Evolutionary conservation across 1,140 invertebrate species (phyloP), one percentile per base, ranked within the genome.

Genomic region (Ceratitis capitata): DNA sequence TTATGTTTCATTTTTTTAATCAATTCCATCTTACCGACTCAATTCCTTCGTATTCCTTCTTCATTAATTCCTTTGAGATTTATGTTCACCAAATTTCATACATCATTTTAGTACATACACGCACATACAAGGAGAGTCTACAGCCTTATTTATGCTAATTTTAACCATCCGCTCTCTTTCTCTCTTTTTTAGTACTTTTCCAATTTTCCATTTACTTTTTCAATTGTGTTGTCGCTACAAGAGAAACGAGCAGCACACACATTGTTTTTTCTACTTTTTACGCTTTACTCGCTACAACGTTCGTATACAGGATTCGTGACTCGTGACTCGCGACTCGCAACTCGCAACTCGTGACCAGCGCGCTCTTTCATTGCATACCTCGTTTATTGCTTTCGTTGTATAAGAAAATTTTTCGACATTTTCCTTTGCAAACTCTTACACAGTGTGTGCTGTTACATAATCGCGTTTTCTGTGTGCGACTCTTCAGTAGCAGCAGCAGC

Each of bases 311-410:
- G n/a, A 26, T n/a, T 69, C 64, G 64, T 69, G 64, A 39, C 64
- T 35, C 35, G n/a, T n/a, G n/a, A n/a, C n/a, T n/a, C n/a, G n/a
- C n/a, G n/a, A n/a, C n/a, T n/a, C n/a, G n/a, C n/a, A n/a, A n/a
- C n/a, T n/a, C n/a, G n/a, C n/a, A n/a, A n/a, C 35, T 69, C 64
- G 64, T 69, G 64, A 39, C 64, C 64, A 69, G n/a, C n/a, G n/a
- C 39, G 32, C 64, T 69, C 39, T 23, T 32, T 64, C 16, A 6
- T 32, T n/a, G 9, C 23, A 7, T 45, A 9, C 10, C 10, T 78
- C 69, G 69, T 78, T 45, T 23, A 78, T 32, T n/a, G 19, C 39
- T 12, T 78, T 78, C 69, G 69, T 7, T 78, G 32, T 78, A 10
- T 32, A 39, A n/a, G 39, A 45, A 42, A 78, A 78, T 23, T 78